Percentiles rank a stretch among this genome's conserved stretches.
phyloP scores from a whole-genome alignment of 1,140 invertebrate genomes.

The Drepana arcuata region DNA sequence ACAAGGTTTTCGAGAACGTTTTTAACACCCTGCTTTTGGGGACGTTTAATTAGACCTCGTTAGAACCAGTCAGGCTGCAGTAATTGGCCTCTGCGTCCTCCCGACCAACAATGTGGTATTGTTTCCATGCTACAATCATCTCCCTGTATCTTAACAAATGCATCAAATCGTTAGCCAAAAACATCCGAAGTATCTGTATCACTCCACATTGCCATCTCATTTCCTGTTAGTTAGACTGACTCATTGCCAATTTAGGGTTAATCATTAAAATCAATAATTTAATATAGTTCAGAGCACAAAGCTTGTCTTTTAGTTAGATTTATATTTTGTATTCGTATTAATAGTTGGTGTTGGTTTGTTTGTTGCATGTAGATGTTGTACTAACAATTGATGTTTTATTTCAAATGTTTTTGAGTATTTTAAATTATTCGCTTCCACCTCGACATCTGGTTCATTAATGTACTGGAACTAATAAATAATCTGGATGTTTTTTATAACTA shows the following conservation, averaged over 20 bases:
- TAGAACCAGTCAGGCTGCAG: conserved; percentile 56
- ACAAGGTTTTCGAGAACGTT: conserved; percentile 28
- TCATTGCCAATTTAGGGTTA: conserved; percentile 18
- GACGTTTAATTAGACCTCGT: conserved; percentile 60
- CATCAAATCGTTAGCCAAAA: too few relatives aligned
- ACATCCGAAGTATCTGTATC: too few relatives aligned
- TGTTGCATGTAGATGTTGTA: conserved; percentile 28
- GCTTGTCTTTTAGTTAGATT: conserved; percentile 33
- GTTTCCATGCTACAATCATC: conserved; percentile 10
- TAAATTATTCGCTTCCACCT: conserved; percentile 20
- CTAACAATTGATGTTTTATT: conserved; percentile 23
- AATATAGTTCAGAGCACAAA: conserved; percentile 20
- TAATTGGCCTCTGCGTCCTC: conserved; percentile 42
- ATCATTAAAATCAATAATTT: conserved; percentile 19
- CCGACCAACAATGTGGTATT: conserved; percentile 40
- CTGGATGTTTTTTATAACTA: too few relatives aligned
- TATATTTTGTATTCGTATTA: conserved; percentile 33
- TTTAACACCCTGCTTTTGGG: conserved; percentile 49
- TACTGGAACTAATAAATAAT: too few relatives aligned
- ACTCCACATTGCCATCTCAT: conserved; percentile 16
- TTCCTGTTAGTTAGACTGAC: conserved; percentile 21
- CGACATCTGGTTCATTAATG: too few relatives aligned
- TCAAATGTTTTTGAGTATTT: conserved; percentile 10
- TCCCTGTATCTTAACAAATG: conserved; percentile 12
- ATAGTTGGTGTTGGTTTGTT: conserved; percentile 34